Evolutionary conservation across 2,888 invertebrate species (phyloP).

Genomic region (Oxytorus armatus): DNA sequence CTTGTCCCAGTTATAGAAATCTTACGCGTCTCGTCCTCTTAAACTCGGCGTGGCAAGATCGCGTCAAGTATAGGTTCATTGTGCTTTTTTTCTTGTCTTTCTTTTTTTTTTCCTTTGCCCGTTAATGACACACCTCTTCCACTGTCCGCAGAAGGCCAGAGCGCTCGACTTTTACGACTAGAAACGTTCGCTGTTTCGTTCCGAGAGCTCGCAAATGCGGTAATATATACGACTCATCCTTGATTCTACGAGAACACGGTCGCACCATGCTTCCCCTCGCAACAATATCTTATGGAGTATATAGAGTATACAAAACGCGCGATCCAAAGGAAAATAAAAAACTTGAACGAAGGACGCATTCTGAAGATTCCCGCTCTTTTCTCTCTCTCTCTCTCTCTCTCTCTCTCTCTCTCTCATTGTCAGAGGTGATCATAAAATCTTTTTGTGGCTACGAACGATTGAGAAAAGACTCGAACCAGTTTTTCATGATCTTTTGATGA

Average conservation of each 20-base stretch:
- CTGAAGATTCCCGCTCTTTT: constrained; percentile 30
- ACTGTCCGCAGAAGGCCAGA: constrained; percentile 55
- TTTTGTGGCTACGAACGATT: constrained; percentile 12
- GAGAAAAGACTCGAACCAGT: constrained; percentile 54
- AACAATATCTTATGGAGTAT: constrained; percentile 34
- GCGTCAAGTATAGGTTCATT: constrained; percentile 29
- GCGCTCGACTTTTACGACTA: constrained; percentile 61
- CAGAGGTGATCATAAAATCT: constrained; percentile 54
- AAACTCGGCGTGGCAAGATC: constrained; percentile 39
- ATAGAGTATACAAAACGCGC: constrained; percentile 39
- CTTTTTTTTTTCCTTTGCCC: constrained; percentile 17
- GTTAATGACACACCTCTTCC: constrained; percentile 47
- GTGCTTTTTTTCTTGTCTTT: constrained; percentile 23
- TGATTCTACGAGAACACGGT: constrained; percentile 65
- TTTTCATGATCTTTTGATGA: constrained; percentile 7
- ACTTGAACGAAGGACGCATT: constrained; percentile 46
- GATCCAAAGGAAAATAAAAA: constrained; percentile 24
- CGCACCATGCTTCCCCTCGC: constrained; percentile 7
- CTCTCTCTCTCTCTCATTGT: neutral
- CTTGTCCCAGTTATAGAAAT: constrained; percentile 47
- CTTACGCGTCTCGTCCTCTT: constrained; percentile 33
- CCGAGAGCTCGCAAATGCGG: neutral
- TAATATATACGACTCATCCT: constrained; percentile 65
- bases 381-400: constrained; percentile 9
- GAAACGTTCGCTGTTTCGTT: constrained; percentile 53